These are phyloP conservation scores for Geodia barretti DNA, from an alignment of 37 sponge, comb jelly and placozoan genomes.

Conservation along the genomic window DNA sequence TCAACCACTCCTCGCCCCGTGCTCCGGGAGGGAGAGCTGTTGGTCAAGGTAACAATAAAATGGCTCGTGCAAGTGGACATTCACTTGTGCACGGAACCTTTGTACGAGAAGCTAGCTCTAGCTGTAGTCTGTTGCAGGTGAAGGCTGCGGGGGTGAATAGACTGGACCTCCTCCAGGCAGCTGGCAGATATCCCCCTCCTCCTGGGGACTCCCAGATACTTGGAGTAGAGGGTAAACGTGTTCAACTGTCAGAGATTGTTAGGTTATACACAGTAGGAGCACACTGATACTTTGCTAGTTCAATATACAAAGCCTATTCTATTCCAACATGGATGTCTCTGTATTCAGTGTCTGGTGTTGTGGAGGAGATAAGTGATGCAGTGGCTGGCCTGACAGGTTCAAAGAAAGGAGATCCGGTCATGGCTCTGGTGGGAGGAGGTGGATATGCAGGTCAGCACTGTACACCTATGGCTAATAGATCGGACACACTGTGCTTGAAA, in stretches of 20 bases:
- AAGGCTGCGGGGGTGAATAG: conserved; percentile 83
- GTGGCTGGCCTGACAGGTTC: conserved; percentile 49
- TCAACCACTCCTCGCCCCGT: conserved; percentile 43
- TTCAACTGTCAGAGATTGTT: too few relatives aligned
- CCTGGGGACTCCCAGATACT: conserved; percentile 86
- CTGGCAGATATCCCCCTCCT: conserved; percentile 75
- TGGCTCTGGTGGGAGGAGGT: conserved; percentile 90
- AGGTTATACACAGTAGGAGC: too few relatives aligned
- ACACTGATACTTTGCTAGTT: too few relatives aligned
- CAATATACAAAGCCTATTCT: too few relatives aligned
- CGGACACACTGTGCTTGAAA: background rate
- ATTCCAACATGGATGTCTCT: too few relatives aligned
- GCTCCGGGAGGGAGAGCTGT: conserved; percentile 51
- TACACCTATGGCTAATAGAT: background rate
- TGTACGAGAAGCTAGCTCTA: background rate
- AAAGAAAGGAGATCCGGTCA: conserved; percentile 77
- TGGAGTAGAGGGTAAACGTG: conserved; percentile 88
- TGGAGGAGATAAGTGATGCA: conserved; percentile 30
- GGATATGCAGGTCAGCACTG: conserved; percentile 85
- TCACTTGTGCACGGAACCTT: background rate
- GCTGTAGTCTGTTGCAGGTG: conserved; percentile 49
- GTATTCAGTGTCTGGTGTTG: conserved; percentile 71
- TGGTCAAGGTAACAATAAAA: conserved; percentile 63
- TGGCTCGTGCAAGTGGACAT: too few relatives aligned
- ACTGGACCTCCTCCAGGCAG: conserved; percentile 79